phyloP scores from a whole-genome alignment of 2,113 vertebrate species.

The Laterallus jamaicensis region DNA sequence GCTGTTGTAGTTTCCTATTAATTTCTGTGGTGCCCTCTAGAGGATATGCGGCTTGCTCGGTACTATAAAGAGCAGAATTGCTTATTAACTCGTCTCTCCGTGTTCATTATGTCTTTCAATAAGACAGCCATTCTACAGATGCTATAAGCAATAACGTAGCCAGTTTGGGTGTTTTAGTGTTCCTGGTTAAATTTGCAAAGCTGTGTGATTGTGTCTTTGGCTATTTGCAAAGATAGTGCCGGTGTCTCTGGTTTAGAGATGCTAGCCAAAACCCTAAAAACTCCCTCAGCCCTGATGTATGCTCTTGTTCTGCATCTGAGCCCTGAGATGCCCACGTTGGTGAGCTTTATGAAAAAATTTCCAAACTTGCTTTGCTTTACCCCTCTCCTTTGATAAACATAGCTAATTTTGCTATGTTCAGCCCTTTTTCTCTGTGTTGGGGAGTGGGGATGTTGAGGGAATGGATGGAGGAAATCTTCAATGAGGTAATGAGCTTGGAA shows the following conservation, averaged over 20 bases:
- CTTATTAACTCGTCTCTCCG: constrained; percentile 49
- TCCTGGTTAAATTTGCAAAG: background rate
- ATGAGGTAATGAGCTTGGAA: background rate
- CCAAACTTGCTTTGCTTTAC: background rate
- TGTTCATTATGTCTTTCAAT: constrained; percentile 45
- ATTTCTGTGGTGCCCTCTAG: constrained; percentile 67
- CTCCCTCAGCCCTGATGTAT: background rate
- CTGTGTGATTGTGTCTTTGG: background rate
- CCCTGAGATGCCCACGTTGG: background rate
- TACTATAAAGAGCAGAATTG: constrained; percentile 54
- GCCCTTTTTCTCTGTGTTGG: background rate
- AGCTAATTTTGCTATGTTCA: background rate
- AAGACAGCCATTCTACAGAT: constrained; percentile 17
- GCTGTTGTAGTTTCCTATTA: constrained; percentile 40
- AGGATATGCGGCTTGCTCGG: constrained; percentile 41
- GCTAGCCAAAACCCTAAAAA: background rate
- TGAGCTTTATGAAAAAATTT: background rate
- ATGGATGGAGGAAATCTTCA: background rate
- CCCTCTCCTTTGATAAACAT: background rate
- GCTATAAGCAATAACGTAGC: background rate
- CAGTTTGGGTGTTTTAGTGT: background rate
- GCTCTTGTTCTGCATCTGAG: rapidly evolving
- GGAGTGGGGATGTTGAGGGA: background rate
- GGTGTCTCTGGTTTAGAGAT: background rate
- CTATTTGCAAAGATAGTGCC: background rate